Percentiles rank a stretch among this genome's conserved stretches.
phyloP scores from a whole-genome alignment of 2,113 vertebrate genomes.

The Ancistrus triradiatus region DNA sequence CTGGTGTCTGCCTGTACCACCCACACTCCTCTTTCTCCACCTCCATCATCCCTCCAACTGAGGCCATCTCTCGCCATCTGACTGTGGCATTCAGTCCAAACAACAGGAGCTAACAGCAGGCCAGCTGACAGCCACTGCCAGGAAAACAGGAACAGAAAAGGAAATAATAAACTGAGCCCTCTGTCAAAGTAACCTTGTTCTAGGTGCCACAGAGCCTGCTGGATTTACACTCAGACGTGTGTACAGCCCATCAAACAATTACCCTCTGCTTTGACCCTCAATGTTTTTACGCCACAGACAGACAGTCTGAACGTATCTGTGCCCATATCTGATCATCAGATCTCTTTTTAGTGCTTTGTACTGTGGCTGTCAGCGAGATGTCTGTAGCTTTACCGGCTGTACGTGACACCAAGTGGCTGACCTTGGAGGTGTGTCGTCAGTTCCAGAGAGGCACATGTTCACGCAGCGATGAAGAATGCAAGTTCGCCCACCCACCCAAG shows the following conservation, averaged over 20 bases:
- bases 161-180: slow-evolving; percentile 11
- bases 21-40: slow-evolving; percentile 29
- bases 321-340: slow-evolving; percentile 9
- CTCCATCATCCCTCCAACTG: slow-evolving; percentile 30
- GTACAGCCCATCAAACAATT: background rate
- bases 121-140: background rate
- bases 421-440: slow-evolving; percentile 96
- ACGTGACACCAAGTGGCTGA: slow-evolving; percentile 99
- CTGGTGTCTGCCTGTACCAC: slow-evolving; percentile 29
- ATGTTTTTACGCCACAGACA: slow-evolving; percentile 7
- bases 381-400: slow-evolving; percentile 52
- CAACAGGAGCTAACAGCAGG: slow-evolving; percentile 4
- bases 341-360: slow-evolving; percentile 4
- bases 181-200: slow-evolving; percentile 4
- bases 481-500: slow-evolving; percentile 98
- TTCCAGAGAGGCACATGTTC: slow-evolving; percentile 98
- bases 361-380: slow-evolving; percentile 22
- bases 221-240: background rate
- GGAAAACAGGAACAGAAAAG: slow-evolving; percentile 8
- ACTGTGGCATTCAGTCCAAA: slow-evolving; percentile 24
- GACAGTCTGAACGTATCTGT: slow-evolving; percentile 11
- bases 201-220: background rate
- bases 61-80: slow-evolving; percentile 23
- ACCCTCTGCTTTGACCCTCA: background rate
- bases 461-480: slow-evolving; percentile 98